Conservation (phyloP, 2,113 vertebrate species). For the Stigmatopora nigra region DNA sequence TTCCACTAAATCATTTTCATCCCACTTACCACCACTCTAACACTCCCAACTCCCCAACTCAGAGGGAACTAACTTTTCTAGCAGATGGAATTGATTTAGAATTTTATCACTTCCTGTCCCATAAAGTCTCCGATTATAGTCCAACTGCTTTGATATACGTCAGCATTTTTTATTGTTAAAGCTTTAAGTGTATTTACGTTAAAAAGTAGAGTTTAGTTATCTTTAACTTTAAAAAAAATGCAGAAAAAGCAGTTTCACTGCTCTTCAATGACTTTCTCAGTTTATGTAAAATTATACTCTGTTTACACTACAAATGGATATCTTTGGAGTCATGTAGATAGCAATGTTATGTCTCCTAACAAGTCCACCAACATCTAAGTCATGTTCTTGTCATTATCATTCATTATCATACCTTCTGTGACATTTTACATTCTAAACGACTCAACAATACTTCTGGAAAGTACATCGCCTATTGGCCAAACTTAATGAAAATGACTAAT, state of each 20-base stretch:
- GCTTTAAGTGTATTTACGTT: slow-evolving; percentile 42
- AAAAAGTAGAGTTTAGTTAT: slow-evolving; percentile 13
- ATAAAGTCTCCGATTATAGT: slow-evolving; percentile 58
- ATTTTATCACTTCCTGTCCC: slow-evolving; percentile 69
- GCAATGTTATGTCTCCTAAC: slow-evolving; percentile 4
- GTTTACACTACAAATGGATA: background rate
- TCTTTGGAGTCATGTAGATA: background rate
- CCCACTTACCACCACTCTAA: slow-evolving; percentile 17
- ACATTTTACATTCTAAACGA: background rate
- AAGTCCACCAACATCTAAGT: slow-evolving; percentile 28
- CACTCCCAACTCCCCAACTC: slow-evolving; percentile 27
- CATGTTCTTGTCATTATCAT: background rate
- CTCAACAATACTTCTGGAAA: background rate
- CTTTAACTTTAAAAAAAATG: slow-evolving; percentile 14
- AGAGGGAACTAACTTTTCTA: slow-evolving; percentile 48
- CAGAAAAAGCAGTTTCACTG: slow-evolving; percentile 1
- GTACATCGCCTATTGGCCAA: background rate
- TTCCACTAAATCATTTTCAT: background rate
- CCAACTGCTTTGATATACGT: slow-evolving; percentile 53
- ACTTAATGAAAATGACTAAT: slow-evolving; percentile 19
- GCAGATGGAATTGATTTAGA: slow-evolving; percentile 69
- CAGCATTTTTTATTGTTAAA: slow-evolving; percentile 49
- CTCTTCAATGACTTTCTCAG: background rate
- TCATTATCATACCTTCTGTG: slow-evolving; percentile 14
- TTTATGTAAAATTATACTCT: background rate